Conservation (phyloP, 2,888 invertebrate species). For the Mylabris sibirica region DNA sequence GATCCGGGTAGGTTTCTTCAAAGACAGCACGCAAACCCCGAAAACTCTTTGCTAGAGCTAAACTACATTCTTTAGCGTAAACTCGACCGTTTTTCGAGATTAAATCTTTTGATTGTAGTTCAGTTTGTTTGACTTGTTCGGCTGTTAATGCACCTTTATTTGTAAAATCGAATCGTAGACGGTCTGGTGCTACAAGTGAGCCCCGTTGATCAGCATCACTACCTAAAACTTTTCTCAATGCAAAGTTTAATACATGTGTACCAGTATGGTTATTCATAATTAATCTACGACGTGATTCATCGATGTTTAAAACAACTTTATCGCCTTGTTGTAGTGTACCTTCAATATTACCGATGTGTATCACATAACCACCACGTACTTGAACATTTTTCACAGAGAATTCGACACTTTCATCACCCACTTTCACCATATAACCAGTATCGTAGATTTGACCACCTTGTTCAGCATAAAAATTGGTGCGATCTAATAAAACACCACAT, state of each 20-base stretch:
- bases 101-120: slow-evolving; percentile 79
- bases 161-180: slow-evolving; percentile 96
- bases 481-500: slow-evolving; percentile 90
- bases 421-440: slow-evolving; percentile 88
- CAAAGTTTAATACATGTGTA: slow-evolving; percentile 96
- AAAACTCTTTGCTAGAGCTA: slow-evolving; percentile 88
- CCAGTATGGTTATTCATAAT: slow-evolving; percentile 99
- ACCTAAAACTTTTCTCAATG: slow-evolving; percentile 87
- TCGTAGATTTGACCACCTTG: slow-evolving; percentile 99
- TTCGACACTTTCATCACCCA: slow-evolving; percentile 85
- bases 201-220: slow-evolving; percentile 95
- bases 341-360: slow-evolving; percentile 92
- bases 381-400: slow-evolving; percentile 93
- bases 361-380: slow-evolving; percentile 93
- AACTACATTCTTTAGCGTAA: slow-evolving; percentile 84
- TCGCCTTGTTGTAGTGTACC: slow-evolving; percentile 87
- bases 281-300: slow-evolving; percentile 81
- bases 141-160: slow-evolving; percentile 91
- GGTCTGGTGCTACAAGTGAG: slow-evolving; percentile 96
- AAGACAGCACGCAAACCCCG: slow-evolving; percentile 96
- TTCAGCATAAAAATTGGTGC: slow-evolving; percentile 97
- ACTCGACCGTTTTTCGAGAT: slow-evolving; percentile 65
- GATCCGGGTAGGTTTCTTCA: slow-evolving; percentile 98
- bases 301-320: slow-evolving; percentile 80
- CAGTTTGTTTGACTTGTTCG: slow-evolving; percentile 86